phyloP scores from a whole-genome alignment of 2,888 invertebrate genomes.

The Auanema sp. region DNA sequence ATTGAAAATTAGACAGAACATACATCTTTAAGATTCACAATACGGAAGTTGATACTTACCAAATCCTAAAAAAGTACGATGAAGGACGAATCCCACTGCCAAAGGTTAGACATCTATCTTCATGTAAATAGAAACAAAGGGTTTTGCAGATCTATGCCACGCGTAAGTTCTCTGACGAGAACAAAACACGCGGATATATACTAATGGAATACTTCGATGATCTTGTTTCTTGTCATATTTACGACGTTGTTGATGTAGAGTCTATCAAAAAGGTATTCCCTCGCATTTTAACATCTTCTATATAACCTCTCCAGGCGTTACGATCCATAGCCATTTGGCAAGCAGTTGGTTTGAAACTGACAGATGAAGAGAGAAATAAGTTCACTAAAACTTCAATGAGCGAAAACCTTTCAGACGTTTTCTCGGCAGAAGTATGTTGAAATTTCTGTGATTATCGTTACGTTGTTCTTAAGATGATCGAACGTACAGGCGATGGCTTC shows the following conservation, averaged over 20 bases:
- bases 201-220: constrained; percentile 16
- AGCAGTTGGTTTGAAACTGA: constrained; percentile 9
- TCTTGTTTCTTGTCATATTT: constrained; percentile 9
- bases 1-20: too few relatives aligned
- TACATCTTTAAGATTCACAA: too few relatives aligned
- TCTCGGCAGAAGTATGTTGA: too few relatives aligned
- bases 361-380: constrained; percentile 12
- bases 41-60: too few relatives aligned
- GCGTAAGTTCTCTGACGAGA: constrained; percentile 14
- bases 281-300: not conserved
- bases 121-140: not conserved
- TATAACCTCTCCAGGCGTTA: constrained; percentile 7
- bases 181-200: constrained; percentile 8
- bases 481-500: too few relatives aligned
- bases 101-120: not conserved
- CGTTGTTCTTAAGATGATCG: too few relatives aligned
- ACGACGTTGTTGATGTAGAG: constrained; percentile 3
- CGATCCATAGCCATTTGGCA: constrained; percentile 10
- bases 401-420: too few relatives aligned
- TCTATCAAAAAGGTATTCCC: not conserved
- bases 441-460: too few relatives aligned
- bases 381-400: too few relatives aligned
- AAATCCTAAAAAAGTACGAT: too few relatives aligned
- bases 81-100: not conserved
- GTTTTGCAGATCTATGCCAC: constrained; percentile 9